Conservation (phyloP, 2,888 invertebrate genomes). For the Dasysyrphus albostriatus region DNA sequence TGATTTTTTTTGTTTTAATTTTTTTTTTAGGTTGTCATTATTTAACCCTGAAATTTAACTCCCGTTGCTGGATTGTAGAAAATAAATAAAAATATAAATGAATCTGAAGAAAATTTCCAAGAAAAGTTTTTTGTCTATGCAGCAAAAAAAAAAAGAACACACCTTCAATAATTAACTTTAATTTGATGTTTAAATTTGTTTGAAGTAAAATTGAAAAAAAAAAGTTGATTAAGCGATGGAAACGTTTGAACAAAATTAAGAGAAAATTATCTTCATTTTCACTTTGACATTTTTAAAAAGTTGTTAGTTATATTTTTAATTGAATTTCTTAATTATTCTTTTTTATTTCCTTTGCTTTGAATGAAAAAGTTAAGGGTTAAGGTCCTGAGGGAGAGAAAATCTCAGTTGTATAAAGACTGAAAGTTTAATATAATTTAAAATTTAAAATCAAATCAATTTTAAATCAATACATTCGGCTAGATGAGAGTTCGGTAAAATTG, state of each 20-base stretch:
- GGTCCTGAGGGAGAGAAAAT: neutral
- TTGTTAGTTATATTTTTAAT: conserved; percentile 6
- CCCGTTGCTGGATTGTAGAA: neutral
- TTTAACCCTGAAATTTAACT: conserved; percentile 2
- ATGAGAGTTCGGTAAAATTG: too few species aligned
- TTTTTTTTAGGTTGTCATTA: conserved; percentile 4
- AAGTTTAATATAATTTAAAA: neutral
- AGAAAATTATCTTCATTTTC: conserved; percentile 14
- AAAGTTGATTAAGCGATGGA: neutral
- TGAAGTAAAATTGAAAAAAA: neutral
- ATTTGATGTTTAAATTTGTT: conserved; percentile 20
- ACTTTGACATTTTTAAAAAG: conserved; percentile 12
- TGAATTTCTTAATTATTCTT: conserved; percentile 16
- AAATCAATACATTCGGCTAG: too few species aligned
- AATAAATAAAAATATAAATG: neutral
- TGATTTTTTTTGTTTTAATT: neutral
- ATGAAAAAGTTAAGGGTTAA: neutral
- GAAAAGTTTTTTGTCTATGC: neutral
- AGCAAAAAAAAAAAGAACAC: neutral
- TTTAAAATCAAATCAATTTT: too few species aligned
- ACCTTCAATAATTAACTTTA: conserved; percentile 4
- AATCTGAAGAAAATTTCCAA: neutral
- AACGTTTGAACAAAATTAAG: conserved; percentile 1
- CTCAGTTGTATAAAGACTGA: neutral
- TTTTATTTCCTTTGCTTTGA: conserved; percentile 1